Evolutionary conservation across 2,113 vertebrate genomes (phyloP).

Genomic region (Mesoclemmys tuberculata): DNA sequence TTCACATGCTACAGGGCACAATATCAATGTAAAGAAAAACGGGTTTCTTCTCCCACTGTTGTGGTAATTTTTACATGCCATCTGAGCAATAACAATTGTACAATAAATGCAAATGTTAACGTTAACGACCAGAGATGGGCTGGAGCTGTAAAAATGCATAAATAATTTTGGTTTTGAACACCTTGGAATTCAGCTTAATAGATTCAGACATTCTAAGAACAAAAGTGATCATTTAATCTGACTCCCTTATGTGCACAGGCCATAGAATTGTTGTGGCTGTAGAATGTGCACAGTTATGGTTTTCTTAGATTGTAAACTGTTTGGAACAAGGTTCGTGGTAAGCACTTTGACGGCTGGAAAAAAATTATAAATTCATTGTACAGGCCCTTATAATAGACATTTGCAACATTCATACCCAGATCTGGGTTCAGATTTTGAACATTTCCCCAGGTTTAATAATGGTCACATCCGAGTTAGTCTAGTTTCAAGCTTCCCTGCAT

Average conservation of each 20-base stretch:
- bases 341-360: neutral
- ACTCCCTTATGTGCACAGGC: neutral
- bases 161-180: neutral
- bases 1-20: neutral
- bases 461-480: neutral
- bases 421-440: neutral
- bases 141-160: neutral
- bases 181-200: neutral
- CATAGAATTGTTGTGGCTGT: neutral
- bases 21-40: neutral
- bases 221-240: neutral
- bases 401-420: neutral
- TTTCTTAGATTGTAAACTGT: neutral
- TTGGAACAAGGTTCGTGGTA: neutral
- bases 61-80: neutral
- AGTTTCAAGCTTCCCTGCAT: neutral
- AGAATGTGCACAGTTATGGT: fast-evolving
- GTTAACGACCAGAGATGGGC: neutral
- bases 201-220: neutral
- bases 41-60: neutral
- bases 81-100: neutral
- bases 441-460: neutral
- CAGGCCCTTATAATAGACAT: neutral
- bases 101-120: neutral
- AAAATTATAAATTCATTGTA: neutral